Percentiles rank a stretch among this genome's conserved stretches.
Evolutionary conservation across 92 coral and sea anemone genomes (phyloP).

Genomic region (Ricordea florida): DNA sequence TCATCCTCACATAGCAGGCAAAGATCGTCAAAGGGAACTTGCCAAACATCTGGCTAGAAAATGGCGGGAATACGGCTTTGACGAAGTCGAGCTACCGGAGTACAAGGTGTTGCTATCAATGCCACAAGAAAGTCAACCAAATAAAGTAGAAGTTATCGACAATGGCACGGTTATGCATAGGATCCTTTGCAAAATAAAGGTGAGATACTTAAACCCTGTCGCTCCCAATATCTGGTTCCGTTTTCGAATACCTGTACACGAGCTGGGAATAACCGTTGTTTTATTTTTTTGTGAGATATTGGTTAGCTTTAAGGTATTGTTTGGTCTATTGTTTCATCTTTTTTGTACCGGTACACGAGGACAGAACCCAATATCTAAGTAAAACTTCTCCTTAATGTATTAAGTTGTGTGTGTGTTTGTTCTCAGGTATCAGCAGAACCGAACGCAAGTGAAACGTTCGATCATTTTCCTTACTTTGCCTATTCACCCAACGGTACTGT

Average conservation of each 20-base stretch:
- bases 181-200: conserved; percentile 52
- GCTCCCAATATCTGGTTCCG: too few relatives aligned
- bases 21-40: conserved; percentile 66
- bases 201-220: not conserved
- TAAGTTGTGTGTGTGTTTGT: not conserved
- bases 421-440: conserved; percentile 18
- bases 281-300: too few relatives aligned
- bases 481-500: conserved; percentile 66
- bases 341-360: too few relatives aligned
- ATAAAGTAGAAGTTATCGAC: conserved; percentile 61
- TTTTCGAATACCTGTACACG: too few relatives aligned
- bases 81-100: conserved; percentile 79
- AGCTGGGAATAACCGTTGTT: too few relatives aligned
- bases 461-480: conserved; percentile 58
- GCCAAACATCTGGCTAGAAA: conserved; percentile 56
- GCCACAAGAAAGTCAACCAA: conserved; percentile 83
- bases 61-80: conserved; percentile 85
- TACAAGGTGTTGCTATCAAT: conserved; percentile 76
- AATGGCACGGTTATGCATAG: conserved; percentile 49
- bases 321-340: too few relatives aligned
- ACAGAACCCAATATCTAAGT: too few relatives aligned
- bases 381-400: too few relatives aligned
- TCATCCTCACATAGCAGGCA: conserved; percentile 84
- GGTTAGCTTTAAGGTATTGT: too few relatives aligned
- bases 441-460: not conserved